phyloP scores from a whole-genome alignment of 2,113 vertebrate species.

The Hydrochoerus hydrochaeris region DNA sequence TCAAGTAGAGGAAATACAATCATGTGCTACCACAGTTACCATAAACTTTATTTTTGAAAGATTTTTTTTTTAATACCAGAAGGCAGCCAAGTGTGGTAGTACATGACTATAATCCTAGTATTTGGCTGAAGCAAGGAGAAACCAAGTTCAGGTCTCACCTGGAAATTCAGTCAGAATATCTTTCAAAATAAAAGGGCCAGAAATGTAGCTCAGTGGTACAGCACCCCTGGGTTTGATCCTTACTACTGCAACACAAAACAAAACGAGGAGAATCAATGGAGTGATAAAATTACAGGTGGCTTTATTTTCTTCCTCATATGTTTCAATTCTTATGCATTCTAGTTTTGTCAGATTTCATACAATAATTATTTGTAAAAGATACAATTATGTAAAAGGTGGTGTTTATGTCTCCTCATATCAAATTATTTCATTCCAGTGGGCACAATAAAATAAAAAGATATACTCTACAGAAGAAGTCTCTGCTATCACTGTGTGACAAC shows the following conservation, averaged over 20 bases:
- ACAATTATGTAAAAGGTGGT: slow-evolving; percentile 31
- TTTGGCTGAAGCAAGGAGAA: neutral
- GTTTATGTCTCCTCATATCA: slow-evolving; percentile 30
- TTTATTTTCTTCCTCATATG: slow-evolving; percentile 34
- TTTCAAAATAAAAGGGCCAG: neutral
- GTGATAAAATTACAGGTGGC: neutral
- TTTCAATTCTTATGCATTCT: neutral
- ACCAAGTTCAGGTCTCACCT: neutral
- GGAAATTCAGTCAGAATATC: neutral
- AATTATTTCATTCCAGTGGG: neutral
- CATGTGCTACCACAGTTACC: neutral
- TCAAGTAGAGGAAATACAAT: neutral
- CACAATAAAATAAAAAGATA: slow-evolving; percentile 72
- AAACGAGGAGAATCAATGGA: neutral
- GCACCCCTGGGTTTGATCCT: neutral
- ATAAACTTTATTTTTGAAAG: neutral
- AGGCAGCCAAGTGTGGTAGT: neutral
- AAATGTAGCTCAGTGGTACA: neutral
- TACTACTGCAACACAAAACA: neutral
- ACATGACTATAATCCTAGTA: neutral
- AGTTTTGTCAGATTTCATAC: slow-evolving; percentile 31
- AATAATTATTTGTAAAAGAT: slow-evolving; percentile 43
- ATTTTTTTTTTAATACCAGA: neutral
- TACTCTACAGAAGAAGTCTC: slow-evolving; percentile 53
- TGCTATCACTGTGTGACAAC: slow-evolving; percentile 62